Base-by-base conservation (phyloP, 2,113 vertebrate genomes). In the Chloropsis cyanopogon region DNA sequence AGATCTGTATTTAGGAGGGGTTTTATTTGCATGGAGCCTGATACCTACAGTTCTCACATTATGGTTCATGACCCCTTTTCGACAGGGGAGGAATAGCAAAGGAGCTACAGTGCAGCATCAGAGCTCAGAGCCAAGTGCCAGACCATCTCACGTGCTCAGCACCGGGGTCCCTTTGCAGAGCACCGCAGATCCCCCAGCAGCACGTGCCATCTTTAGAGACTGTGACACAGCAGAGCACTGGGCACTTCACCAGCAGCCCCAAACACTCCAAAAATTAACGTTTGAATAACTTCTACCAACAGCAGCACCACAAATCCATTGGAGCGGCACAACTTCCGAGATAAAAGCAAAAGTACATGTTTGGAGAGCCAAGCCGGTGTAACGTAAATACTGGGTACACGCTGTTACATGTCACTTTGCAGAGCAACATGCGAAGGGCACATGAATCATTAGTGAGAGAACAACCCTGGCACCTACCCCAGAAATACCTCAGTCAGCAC, bases 401-500 rank as follows among this genome's bases (percentile, higher is more conserved):
- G 92, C 72, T 86, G 85, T 80, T 96, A 93, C 95, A 95, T 94
- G 95, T 96, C 96, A 92, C 25, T 88, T 52, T 61, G 88, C 81
- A 93, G 94, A 6, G 41, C 94, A 96, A 96, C 96, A 96, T 72
- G 91, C 2, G 9, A 93, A 86, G 94, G 92, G 90, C 95, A 96
- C 88, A 86, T 94, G 95, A 97, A 95, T 97, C 94, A 95, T 70
- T 80, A 90, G 76, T 10, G 16, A 93, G 90, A 94, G 82, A 96
- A 95, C 88, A 95, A 78, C 68, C 83, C 90, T 92, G 88, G 95
- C 96, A 95, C 76, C 82, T 24, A 68, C 94, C 95, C 95, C 93
- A 97, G 93, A 95, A 97, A 97, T 75, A 93, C 90, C 92, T 97
- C 93, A 91, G 64, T 92, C 90, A 86, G 94, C 88, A 90, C 92